Base-by-base conservation (phyloP, 1,140 invertebrate species). In the Anastatus disparis region DNA sequence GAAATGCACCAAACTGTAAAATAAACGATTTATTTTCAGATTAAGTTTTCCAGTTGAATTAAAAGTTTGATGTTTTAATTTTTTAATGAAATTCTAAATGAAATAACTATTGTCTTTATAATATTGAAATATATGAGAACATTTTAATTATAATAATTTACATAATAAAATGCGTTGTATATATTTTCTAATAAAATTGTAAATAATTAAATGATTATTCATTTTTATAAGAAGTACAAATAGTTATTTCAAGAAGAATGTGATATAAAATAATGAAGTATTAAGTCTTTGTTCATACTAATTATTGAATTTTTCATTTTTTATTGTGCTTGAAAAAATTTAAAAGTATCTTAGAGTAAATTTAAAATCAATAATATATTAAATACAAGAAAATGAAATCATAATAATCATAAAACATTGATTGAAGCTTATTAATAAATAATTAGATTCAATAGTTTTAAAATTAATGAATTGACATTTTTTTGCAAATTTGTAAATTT, bases 141-240 rank as follows among this genome's bases (percentile, higher is more conserved):
- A 56, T 31, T 9, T 3, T n/a, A 50, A 50, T 7, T 3, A 50
- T 50, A 24, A 6, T 46, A 46, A 44, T 12, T 52, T 52, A 13
- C 50, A 26, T 20, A 31, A 13, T 40, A 24, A 40, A 40, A 58
- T 40, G 29, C n/a, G 38, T 58, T 58, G 55, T 40, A 58, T 22
- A 58, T 58, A 58, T 58, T 58, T 58, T 42, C 35, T 20, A 2
- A 58, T 22, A 22, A 22, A 24, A 22, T 6, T 58, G 31, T 58
- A 42, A 40, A 58, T 58, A 58, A 27, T n/a, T n/a, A n/a, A n/a
- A n/a, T n/a, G n/a, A n/a, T 40, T 42, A 8, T 56, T 31, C 40
- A 55, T 29, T 31, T 55, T 31, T 44, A 31, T 29, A 0, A 9
- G 26, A 35, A 55, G 26, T 55, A 29, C 29, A 55, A 55, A 55